These are phyloP conservation scores for Girardinus metallicus DNA, from an alignment of 2,797 vertebrate genomes.

Conservation along the genomic window DNA sequence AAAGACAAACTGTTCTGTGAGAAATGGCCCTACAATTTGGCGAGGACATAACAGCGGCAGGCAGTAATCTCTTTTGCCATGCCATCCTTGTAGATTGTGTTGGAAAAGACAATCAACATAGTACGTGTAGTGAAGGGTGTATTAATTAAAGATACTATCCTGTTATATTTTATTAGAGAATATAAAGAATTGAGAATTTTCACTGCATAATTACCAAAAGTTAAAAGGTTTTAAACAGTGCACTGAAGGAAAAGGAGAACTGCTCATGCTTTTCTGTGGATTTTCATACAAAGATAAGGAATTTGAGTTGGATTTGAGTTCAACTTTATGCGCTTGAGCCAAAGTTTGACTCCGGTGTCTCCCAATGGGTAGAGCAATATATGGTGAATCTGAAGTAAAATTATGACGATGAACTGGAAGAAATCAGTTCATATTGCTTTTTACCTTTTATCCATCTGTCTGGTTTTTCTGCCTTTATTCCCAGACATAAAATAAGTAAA, in stretches of 20 bases:
- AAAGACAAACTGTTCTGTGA: constrained; percentile 27
- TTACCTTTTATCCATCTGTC: background rate
- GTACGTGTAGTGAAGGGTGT: background rate
- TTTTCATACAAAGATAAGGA: background rate
- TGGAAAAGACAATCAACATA: constrained; percentile 19
- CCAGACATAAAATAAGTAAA: background rate
- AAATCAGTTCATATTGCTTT: background rate
- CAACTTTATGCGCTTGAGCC: background rate
- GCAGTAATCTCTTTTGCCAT: constrained; percentile 15
- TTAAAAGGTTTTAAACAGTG: background rate
- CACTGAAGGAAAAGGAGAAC: background rate
- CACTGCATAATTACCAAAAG: background rate
- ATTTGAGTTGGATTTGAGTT: background rate
- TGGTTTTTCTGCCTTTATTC: background rate
- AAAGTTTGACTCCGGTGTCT: background rate
- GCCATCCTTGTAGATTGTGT: constrained; percentile 35
- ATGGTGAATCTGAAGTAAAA: background rate
- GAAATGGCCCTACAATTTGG: constrained; percentile 23
- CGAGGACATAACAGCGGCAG: constrained; percentile 32
- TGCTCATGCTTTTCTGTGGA: background rate
- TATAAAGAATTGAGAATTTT: background rate
- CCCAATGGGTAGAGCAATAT: background rate
- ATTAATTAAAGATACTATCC: background rate
- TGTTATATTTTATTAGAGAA: background rate
- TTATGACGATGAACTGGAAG: background rate